These are phyloP conservation scores for Propithecus deckenii DNA, from an alignment of 2,797 vertebrate species.

Conservation along the genomic window DNA sequence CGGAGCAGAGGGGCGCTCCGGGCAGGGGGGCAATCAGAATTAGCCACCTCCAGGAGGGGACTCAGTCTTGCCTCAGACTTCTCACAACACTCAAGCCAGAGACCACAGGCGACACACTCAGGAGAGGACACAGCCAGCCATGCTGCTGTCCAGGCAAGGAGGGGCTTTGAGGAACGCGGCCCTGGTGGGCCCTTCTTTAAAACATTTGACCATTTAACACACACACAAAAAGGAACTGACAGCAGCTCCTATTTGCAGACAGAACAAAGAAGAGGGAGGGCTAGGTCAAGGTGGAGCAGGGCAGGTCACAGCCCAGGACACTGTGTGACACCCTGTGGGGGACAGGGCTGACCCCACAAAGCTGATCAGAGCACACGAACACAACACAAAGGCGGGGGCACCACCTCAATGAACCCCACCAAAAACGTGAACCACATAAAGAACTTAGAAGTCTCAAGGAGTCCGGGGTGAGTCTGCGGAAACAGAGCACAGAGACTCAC, in stretches of 20 bases:
- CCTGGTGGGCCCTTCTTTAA: too few relatives aligned
- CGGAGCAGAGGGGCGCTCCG: not conserved
- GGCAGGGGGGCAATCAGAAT: not conserved
- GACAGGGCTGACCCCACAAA: not conserved
- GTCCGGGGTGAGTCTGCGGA: accelerated
- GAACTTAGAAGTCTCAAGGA: not conserved
- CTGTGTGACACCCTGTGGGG: accelerated
- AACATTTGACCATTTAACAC: not conserved
- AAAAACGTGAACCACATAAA: accelerated
- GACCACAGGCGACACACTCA: accelerated
- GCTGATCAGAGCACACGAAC: not conserved
- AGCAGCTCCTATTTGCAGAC: not conserved
- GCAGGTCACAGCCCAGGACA: not conserved
- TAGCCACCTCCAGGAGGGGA: not conserved
- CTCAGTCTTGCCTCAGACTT: not conserved
- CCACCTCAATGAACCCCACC: accelerated
- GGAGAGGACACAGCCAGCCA: not conserved
- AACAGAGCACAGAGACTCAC: not conserved
- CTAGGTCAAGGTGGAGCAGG: not conserved
- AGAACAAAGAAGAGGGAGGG: not conserved
- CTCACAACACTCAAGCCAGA: not conserved
- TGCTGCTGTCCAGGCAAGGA: accelerated
- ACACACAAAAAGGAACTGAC: not conserved
- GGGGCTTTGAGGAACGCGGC: not conserved
- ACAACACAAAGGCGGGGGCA: not conserved